A percentile compares a stretch with the other conserved stretches of the same genome.
Conservation (phyloP, 53 echinoderm and acorn worm species). For the Glandiceps talaboti region DNA sequence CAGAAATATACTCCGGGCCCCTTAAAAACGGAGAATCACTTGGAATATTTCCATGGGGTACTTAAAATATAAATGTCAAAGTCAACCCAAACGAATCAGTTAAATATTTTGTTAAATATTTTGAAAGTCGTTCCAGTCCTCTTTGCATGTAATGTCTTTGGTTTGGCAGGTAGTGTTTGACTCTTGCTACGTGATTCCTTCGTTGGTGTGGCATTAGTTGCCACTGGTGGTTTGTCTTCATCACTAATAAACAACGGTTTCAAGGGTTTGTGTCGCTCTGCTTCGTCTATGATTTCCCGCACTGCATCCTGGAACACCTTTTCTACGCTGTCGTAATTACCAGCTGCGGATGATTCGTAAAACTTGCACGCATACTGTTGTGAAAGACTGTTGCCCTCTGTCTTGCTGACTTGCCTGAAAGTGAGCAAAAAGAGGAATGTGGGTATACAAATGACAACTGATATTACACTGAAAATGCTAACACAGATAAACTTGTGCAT, state of each 20-base stretch:
- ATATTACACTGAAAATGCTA: too few species aligned
- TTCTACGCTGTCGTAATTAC: slow-evolving; percentile 75
- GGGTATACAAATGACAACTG: background rate
- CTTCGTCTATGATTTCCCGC: slow-evolving; percentile 82
- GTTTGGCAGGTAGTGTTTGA: background rate
- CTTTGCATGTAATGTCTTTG: background rate
- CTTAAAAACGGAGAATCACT: too few species aligned
- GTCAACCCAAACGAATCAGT: too few species aligned
- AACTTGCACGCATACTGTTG: slow-evolving; percentile 92
- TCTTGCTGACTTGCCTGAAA: slow-evolving; percentile 89
- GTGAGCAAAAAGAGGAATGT: background rate
- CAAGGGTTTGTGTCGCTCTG: slow-evolving; percentile 76
- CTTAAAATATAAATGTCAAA: too few species aligned
- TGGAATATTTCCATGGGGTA: too few species aligned
- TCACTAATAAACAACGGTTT: slow-evolving; percentile 78
- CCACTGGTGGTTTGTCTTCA: slow-evolving; percentile 56
- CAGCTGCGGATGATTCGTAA: slow-evolving; percentile 89
- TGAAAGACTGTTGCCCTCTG: slow-evolving; percentile 77
- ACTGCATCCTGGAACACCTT: slow-evolving; percentile 83
- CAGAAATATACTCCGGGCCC: too few species aligned
- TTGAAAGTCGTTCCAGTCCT: background rate
- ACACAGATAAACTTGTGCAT: too few species aligned
- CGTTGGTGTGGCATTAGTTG: slow-evolving; percentile 4
- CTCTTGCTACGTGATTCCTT: background rate
- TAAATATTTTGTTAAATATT: too few species aligned